Conservation (phyloP, 2,888 invertebrate species). For the Coelinius sp. region DNA sequence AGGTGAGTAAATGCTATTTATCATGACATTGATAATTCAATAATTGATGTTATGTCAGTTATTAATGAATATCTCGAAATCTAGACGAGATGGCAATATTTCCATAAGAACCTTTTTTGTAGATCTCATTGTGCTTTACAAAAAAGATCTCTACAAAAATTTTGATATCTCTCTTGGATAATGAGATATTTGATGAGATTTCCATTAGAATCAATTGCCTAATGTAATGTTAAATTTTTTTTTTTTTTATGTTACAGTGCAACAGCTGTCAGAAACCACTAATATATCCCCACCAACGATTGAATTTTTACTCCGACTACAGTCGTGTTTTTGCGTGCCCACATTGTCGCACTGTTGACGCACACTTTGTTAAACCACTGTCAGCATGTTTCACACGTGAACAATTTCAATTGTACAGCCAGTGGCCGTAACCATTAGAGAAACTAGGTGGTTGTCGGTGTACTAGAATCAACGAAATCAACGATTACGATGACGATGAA, state of each 20-base stretch:
- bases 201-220: too few relatives aligned
- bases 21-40: not conserved
- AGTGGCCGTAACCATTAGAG: slow-evolving; percentile 85
- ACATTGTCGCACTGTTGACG: slow-evolving; percentile 90
- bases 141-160: too few relatives aligned
- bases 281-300: slow-evolving; percentile 86
- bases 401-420: slow-evolving; percentile 78
- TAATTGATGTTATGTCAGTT: not conserved
- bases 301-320: slow-evolving; percentile 96
- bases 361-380: slow-evolving; percentile 95
- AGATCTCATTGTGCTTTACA: too few relatives aligned
- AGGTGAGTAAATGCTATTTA: slow-evolving; percentile 74
- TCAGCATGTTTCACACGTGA: slow-evolving; percentile 87
- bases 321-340: slow-evolving; percentile 93
- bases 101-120: too few relatives aligned
- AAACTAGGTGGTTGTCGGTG: slow-evolving; percentile 59
- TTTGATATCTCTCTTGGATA: too few relatives aligned
- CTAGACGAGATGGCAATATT: too few relatives aligned
- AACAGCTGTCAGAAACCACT: slow-evolving; percentile 92
- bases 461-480: slow-evolving; percentile 39
- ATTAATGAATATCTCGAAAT: not conserved
- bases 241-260: slow-evolving; percentile 80
- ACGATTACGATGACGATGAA: slow-evolving; percentile 34
- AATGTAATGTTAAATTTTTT: slow-evolving; percentile 3
- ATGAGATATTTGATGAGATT: too few relatives aligned